phyloP scores from a whole-genome alignment of 2,797 vertebrate genomes.

The Halcyon badia region DNA sequence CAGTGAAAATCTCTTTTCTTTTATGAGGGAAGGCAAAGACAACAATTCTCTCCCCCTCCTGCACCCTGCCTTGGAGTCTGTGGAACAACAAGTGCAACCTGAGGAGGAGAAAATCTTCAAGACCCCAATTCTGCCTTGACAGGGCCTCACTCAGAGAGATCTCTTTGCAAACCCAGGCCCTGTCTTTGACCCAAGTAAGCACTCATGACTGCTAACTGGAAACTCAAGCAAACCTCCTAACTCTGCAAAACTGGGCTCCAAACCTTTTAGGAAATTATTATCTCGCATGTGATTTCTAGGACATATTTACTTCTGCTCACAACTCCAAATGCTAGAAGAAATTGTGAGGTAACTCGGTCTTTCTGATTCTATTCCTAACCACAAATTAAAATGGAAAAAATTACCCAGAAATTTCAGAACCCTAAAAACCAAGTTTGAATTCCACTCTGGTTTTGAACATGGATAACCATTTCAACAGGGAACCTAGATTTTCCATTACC shows the following conservation, averaged over 20 bases:
- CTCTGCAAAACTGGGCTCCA: constrained; percentile 1
- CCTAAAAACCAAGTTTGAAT: not conserved
- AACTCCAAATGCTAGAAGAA: not conserved
- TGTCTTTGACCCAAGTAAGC: not conserved
- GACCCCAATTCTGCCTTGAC: not conserved
- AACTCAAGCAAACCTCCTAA: not conserved
- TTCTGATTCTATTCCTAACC: constrained; percentile 19
- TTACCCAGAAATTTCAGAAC: constrained; percentile 26
- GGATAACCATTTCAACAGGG: not conserved
- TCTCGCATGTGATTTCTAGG: not conserved
- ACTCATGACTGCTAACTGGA: not conserved
- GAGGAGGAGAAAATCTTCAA: not conserved
- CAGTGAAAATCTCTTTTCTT: not conserved
- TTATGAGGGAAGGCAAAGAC: not conserved
- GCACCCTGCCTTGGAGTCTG: not conserved
- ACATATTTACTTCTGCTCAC: not conserved
- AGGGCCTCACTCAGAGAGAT: not conserved
- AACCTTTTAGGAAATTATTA: not conserved
- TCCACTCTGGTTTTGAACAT: constrained; percentile 37
- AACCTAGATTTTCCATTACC: not conserved
- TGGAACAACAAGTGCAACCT: not conserved
- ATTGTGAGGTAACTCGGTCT: not conserved
- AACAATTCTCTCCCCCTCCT: not conserved
- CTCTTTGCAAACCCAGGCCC: not conserved
- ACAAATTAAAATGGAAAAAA: constrained; percentile 51